Percentiles rank a stretch among this genome's conserved stretches.
phyloP scores from a whole-genome alignment of 2,113 vertebrate genomes.

The Phaetusa simplex region DNA sequence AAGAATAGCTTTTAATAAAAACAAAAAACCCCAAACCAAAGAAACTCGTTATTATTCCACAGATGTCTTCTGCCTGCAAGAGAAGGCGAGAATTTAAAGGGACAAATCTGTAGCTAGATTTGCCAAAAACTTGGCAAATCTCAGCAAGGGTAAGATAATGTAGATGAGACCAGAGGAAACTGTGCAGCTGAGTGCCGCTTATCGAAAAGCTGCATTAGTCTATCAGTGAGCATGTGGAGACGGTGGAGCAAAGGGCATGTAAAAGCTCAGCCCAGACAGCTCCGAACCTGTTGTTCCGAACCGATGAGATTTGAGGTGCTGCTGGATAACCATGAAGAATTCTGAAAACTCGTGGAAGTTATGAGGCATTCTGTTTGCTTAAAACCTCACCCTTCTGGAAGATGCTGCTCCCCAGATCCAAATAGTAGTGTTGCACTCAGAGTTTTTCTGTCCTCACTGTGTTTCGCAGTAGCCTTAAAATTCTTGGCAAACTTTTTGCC shows the following conservation, averaged over 20 bases:
- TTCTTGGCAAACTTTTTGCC: background rate
- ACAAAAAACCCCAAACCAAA: constrained; percentile 57
- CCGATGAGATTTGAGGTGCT: background rate
- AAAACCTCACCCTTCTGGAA: background rate
- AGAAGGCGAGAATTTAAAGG: constrained; percentile 50
- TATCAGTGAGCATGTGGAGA: background rate
- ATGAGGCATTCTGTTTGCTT: background rate
- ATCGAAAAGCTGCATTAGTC: background rate
- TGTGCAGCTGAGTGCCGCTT: background rate
- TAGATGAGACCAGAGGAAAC: background rate
- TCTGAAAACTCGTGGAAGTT: background rate
- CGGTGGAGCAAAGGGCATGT: background rate
- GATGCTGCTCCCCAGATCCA: background rate
- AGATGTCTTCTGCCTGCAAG: constrained; percentile 45
- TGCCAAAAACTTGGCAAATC: background rate
- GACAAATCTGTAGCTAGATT: constrained; percentile 19
- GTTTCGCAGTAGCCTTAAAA: background rate
- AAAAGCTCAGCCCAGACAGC: background rate
- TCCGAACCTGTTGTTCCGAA: background rate
- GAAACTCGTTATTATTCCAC: constrained; percentile 62
- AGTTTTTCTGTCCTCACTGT: background rate
- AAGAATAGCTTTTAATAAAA: constrained; percentile 68
- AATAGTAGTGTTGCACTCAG: background rate
- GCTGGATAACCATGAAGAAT: background rate
- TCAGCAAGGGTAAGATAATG: background rate